phyloP scores from a whole-genome alignment of 1,140 invertebrate genomes.

The Capitella teleta region DNA sequence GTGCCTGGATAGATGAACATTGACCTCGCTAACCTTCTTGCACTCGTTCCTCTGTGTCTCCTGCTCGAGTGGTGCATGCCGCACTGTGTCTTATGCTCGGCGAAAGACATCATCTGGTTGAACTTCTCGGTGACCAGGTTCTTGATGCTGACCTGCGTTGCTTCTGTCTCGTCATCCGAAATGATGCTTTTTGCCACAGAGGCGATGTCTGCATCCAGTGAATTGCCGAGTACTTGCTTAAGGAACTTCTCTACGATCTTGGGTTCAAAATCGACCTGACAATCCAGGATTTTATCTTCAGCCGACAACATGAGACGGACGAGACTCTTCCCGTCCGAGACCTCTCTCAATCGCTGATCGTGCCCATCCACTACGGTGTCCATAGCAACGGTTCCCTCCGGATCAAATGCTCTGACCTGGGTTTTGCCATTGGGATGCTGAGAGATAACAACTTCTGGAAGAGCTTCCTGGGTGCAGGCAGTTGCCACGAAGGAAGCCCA shows the following conservation, averaged over 20 bases:
- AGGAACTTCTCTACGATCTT: no score
- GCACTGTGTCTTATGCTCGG: not conserved
- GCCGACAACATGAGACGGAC: not conserved
- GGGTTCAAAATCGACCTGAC: not conserved
- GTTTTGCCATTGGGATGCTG: no score
- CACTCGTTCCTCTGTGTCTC: not conserved
- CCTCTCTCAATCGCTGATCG: no score
- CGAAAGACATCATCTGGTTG: not conserved
- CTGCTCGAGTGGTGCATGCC: not conserved
- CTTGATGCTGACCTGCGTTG: not conserved
- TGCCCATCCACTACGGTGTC: no score
- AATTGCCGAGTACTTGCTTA: not conserved
- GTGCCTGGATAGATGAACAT: conserved; percentile 63
- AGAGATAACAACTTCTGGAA: no score
- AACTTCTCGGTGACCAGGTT: not conserved
- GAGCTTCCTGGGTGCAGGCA: no score
- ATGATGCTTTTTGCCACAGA: not conserved
- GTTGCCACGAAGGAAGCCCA: no score
- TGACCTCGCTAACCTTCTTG: not conserved
- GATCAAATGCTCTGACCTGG: no score
- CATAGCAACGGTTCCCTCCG: no score
- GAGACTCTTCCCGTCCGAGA: not conserved
- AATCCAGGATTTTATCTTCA: not conserved
- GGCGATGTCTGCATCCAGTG: not conserved
- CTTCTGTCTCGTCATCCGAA: not conserved